Percentiles rank a stretch among this genome's conserved stretches.
phyloP scores from a whole-genome alignment of 2,888 invertebrate species.

The Zeuzera pyrina region DNA sequence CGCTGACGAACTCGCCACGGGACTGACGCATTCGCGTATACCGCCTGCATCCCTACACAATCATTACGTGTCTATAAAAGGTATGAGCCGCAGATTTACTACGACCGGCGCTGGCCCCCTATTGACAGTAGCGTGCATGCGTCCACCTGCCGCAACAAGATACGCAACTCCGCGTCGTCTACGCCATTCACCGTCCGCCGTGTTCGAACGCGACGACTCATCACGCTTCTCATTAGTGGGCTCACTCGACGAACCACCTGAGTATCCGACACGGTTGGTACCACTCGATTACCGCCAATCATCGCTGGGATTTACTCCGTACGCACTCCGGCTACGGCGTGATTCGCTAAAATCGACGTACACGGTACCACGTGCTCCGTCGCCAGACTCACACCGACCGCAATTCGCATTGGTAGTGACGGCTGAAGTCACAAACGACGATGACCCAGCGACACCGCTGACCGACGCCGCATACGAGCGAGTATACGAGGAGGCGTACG shows the following conservation, averaged over 20 bases:
- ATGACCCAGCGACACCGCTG: no score
- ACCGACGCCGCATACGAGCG: conserved; percentile 18
- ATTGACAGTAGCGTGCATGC: conserved; percentile 14
- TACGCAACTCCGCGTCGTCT: conserved; percentile 10
- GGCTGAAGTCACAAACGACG: conserved; percentile 14
- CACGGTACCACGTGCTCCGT: conserved; percentile 14
- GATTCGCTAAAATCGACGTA: background rate
- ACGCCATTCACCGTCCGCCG: conserved; percentile 17
- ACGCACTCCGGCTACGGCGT: conserved; percentile 18
- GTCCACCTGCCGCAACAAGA: conserved; percentile 7
- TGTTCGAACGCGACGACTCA: conserved; percentile 14
- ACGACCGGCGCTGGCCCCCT: conserved; percentile 15
- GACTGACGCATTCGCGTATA: no score
- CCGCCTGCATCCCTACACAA: no score
- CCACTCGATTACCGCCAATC: conserved; percentile 23
- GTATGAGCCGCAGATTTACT: conserved; percentile 8
- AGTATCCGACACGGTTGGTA: conserved; percentile 18
- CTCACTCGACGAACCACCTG: conserved; percentile 12
- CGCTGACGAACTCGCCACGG: conserved; percentile 14
- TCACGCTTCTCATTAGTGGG: no score
- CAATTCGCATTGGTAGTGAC: conserved; percentile 27
- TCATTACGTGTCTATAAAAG: no score
- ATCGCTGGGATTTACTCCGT: no score
- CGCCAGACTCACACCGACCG: conserved; percentile 21
- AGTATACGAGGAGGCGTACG: conserved; percentile 18